These are phyloP conservation scores for Paraplagusia blochii DNA, from an alignment of 2,113 vertebrate genomes.

Conservation along the genomic window DNA sequence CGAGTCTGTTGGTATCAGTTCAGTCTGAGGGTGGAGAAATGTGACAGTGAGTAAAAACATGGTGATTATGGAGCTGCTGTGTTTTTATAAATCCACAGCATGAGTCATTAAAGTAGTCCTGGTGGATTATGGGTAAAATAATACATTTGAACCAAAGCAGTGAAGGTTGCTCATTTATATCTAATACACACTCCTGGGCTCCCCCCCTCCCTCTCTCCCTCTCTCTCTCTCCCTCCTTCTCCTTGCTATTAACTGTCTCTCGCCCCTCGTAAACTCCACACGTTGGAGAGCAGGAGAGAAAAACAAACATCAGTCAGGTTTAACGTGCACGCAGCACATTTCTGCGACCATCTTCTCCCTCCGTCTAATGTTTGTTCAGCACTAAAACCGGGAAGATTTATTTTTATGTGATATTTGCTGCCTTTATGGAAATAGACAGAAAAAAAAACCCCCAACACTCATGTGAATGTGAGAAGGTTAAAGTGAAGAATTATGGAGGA, in stretches of 20 bases:
- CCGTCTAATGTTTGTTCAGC: neutral
- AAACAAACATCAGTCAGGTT: slow-evolving; percentile 51
- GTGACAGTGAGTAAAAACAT: too few relatives aligned
- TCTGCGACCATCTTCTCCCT: slow-evolving; percentile 3
- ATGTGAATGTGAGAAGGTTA: slow-evolving; percentile 5
- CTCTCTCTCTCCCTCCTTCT: slow-evolving; percentile 1
- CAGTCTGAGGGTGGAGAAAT: too few relatives aligned
- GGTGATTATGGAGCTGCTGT: too few relatives aligned
- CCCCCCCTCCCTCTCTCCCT: neutral
- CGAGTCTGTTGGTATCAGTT: too few relatives aligned
- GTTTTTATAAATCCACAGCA: too few relatives aligned
- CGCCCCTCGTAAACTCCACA: slow-evolving; percentile 42
- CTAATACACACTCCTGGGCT: neutral
- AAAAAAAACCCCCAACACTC: slow-evolving; percentile 1
- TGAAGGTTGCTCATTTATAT: neutral
- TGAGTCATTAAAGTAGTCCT: too few relatives aligned
- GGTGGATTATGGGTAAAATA: too few relatives aligned
- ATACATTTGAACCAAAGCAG: too few relatives aligned
- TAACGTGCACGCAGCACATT: slow-evolving; percentile 23
- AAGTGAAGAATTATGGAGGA: slow-evolving; percentile 20
- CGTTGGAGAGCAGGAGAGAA: slow-evolving; percentile 14
- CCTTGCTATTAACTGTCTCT: neutral
- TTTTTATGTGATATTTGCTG: neutral
- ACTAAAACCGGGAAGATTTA: neutral
- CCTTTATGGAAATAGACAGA: neutral